These are phyloP conservation scores for Leptopterna dolabrata DNA, from an alignment of 2,888 invertebrate genomes.

Conservation along the genomic window DNA sequence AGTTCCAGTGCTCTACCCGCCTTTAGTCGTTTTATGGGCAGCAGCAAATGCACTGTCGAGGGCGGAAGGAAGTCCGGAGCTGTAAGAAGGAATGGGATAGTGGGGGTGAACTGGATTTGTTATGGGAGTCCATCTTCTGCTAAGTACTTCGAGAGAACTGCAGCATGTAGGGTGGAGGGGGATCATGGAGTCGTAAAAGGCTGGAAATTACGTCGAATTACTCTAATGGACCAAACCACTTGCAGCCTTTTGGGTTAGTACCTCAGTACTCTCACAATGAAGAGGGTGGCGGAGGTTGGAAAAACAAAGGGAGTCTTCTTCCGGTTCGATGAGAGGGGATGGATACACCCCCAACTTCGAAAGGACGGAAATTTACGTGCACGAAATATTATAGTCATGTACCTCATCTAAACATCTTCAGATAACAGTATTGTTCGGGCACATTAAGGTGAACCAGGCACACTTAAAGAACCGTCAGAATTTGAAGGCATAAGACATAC, in stretches of 20 bases:
- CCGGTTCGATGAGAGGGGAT: neutral
- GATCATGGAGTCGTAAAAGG: neutral
- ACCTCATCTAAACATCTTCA: too few relatives aligned
- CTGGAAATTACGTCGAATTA: slow-evolving; percentile 13
- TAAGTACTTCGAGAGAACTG: neutral
- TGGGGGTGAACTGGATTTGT: neutral
- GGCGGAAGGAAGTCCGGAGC: neutral
- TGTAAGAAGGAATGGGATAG: neutral
- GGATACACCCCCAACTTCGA: too few relatives aligned
- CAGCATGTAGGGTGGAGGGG: neutral
- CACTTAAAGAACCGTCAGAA: too few relatives aligned
- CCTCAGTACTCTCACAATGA: neutral
- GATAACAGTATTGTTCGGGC: too few relatives aligned
- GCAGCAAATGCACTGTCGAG: neutral
- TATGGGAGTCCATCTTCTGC: neutral
- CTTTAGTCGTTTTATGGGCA: too few relatives aligned
- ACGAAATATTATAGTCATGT: too few relatives aligned
- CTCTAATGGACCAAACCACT: slow-evolving; percentile 23
- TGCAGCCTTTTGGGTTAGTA: neutral
- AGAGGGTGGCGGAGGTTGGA: neutral
- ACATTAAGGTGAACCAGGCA: too few relatives aligned
- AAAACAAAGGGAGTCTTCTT: neutral
- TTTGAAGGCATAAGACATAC: too few relatives aligned
- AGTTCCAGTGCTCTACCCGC: too few relatives aligned
- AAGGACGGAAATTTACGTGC: too few relatives aligned